phyloP scores from a whole-genome alignment of 2,113 vertebrate species.

The Cathartes aura region DNA sequence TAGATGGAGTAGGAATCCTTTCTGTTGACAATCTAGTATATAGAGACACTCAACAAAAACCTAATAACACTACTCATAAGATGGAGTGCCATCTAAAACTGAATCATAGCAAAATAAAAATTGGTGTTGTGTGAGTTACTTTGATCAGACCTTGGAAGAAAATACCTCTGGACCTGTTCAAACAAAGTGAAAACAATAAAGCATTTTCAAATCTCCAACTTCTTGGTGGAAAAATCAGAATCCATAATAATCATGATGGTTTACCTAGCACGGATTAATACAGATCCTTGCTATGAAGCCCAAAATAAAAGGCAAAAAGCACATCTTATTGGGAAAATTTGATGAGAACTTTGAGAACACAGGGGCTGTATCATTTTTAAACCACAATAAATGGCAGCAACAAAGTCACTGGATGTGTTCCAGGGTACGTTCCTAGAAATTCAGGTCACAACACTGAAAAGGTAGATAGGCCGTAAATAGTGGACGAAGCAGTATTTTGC shows the following conservation, averaged over 20 bases:
- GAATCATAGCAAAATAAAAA: slow-evolving; percentile 16
- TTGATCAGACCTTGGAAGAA: background rate
- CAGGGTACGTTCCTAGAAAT: slow-evolving; percentile 9
- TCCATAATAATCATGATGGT: background rate
- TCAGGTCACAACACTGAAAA: background rate
- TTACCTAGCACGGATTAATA: background rate
- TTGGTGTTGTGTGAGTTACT: background rate
- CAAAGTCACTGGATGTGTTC: background rate
- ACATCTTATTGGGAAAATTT: background rate
- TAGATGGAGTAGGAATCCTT: background rate
- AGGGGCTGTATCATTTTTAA: background rate
- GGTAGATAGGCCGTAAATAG: background rate
- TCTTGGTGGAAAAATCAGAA: background rate
- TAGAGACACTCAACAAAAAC: background rate
- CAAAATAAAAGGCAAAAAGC: background rate
- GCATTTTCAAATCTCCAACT: background rate
- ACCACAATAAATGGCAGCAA: background rate
- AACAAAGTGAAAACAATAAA: background rate
- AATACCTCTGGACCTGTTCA: background rate
- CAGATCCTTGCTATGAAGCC: background rate
- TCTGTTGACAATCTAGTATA: background rate
- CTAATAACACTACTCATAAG: background rate
- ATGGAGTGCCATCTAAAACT: slow-evolving; percentile 33
- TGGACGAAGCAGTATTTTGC: background rate
- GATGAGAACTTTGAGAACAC: background rate